These are phyloP conservation scores for Penaeus monodon DNA, from an alignment of 2,888 invertebrate species.

Conservation along the genomic window DNA sequence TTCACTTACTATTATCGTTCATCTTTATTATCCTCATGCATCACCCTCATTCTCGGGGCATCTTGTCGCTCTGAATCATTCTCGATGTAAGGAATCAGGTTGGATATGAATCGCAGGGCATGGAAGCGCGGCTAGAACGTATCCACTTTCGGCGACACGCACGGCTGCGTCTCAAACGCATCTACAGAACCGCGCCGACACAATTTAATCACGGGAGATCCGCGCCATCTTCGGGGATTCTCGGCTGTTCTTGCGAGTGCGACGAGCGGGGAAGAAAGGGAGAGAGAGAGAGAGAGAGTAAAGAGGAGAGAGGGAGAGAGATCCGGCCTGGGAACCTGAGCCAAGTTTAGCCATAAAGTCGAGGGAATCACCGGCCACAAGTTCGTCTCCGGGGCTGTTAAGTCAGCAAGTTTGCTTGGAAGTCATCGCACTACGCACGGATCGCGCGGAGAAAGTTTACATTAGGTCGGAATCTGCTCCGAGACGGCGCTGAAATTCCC, in stretches of 20 bases:
- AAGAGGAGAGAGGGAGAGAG: conserved; percentile 1
- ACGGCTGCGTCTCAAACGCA: too few species aligned
- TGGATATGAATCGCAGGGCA: too few species aligned
- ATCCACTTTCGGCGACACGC: too few species aligned
- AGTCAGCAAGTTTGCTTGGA: conserved; percentile 43
- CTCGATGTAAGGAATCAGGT: too few species aligned
- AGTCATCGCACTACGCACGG: conserved; percentile 18
- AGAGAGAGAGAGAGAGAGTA: conserved; percentile 15
- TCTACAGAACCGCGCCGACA: conserved; percentile 8
- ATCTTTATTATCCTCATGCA: too few species aligned
- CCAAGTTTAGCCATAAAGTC: conserved; percentile 45
- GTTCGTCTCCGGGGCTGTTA: conserved; percentile 39
- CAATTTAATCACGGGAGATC: conserved; percentile 5
- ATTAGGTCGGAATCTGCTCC: neutral
- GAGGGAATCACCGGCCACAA: conserved; percentile 40
- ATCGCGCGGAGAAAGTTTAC: neutral
- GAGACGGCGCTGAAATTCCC: neutral
- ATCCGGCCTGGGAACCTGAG: conserved; percentile 11
- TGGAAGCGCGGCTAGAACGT: too few species aligned
- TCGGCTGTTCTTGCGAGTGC: conserved; percentile 23
- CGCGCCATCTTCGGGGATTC: conserved; percentile 13
- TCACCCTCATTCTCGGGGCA: too few species aligned
- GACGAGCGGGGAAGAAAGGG: conserved; percentile 20
- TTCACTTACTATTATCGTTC: too few species aligned
- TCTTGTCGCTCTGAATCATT: too few species aligned